Base-by-base conservation (phyloP, 2,888 invertebrate genomes). In the Meta bourneti region DNA sequence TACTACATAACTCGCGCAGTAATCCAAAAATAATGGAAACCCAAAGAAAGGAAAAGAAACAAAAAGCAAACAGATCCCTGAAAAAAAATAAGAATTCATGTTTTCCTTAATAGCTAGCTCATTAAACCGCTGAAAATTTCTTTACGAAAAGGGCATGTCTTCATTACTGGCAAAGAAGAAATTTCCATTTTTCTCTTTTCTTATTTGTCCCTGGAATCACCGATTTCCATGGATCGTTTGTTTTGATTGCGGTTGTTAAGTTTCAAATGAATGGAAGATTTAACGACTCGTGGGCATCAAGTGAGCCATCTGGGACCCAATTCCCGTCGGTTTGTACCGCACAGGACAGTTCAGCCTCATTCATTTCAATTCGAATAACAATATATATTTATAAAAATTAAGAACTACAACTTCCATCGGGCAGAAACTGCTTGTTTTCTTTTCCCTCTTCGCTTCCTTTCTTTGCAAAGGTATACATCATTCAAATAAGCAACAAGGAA, bases 201-300 rank as follows among this genome's bases (percentile, higher is more conserved):
- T 7, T 52, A 8, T 51, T 20, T 19, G 20, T 20, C 19, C 20
- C 20, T 51, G 19, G 34, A 74, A 75, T 75, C 74, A 13, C 79
- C 34, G 61, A 86, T 51, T 69, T 82, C 80, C 70, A 9, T 16
- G 69, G 86, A 78, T 86, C 51, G 86, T 86, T 86, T 86, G 78
- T 78, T 86, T 86, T 86, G 86, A 86, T 86, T 86, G 78, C 49
- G 86, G 86, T 78, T 86, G 77, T 86, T 86, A 86, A 78, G 70
- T 86, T 70, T 70, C 51, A 51, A 70, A 86, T 78, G 70, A 78
- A 86, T 78, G 78, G 61, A 69, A 86, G 69, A 16, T 70, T 69
- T 86, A 86, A 86, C 86, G 78, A 86, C 70, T 78, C 77, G 49
- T 69, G 78, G 86, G 78, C n/a, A 86, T 71, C 86, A 70, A 48